Evolutionary conservation across 2,888 invertebrate species (phyloP), one percentile per base, ranked within the genome.

Genomic region (Boloria euphrosyne): DNA sequence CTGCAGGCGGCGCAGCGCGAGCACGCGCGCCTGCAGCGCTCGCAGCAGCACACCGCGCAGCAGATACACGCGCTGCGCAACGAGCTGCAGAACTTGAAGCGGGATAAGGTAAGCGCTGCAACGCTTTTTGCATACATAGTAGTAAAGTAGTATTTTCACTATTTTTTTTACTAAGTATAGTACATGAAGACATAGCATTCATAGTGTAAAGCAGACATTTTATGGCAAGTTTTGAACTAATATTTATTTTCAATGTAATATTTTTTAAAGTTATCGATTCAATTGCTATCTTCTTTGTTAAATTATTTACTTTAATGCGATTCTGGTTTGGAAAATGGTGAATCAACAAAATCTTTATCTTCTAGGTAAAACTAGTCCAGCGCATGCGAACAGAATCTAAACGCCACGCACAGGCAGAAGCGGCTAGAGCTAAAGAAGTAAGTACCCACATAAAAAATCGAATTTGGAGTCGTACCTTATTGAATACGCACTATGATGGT

Each of bases 321-420:
- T 38, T 10, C 31, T 10, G 31, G 10, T 38, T 10, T 10, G 7
- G 10, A 38, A 38, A 38, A 38, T 10, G 10, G 31, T 38, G 31
- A 38, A 7, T 38, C 7, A 1, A 10, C 2, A 10, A 38, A 38
- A 10, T 2, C 10, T 10, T 31, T n/a, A 27, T 27, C 5, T 22
- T 49, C n/a, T 75, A 94, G 94, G 96, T 97, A 0, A 95, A 95
- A 80, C 90, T 99, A 64, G 95, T 99, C 79, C 97, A 97, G 80
- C 97, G 97, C 87, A 98, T 99, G 95, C 96, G 97, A 66, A 97
- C 97, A 67, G 99, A 99, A 83, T 95, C 96, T 5, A 96, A 95
- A 76, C 94, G 96, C 64, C 97, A 97, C 79, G 96, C 97, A 74
- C 96, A 97, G 80, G 94, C 96, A 7, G 98, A 98, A 80, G 91